Evolutionary conservation across 2,797 vertebrate species (phyloP).

Genomic region (Coregonus suidteri): DNA sequence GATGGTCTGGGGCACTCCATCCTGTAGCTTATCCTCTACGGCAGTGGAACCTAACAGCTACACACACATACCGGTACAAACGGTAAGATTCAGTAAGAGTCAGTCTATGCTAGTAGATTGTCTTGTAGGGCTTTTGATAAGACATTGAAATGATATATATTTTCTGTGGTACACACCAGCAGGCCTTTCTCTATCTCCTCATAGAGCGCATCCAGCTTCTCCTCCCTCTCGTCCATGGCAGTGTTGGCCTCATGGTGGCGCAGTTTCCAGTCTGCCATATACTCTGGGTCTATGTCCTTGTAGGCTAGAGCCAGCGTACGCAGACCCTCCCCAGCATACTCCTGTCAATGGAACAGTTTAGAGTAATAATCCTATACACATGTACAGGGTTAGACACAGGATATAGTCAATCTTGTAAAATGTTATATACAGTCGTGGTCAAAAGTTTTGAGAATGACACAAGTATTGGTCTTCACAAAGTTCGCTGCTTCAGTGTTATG

Average conservation of each 20-base stretch:
- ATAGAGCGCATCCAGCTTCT: conserved; percentile 79
- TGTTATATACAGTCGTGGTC: too few relatives aligned
- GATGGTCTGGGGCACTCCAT: conserved; percentile 90
- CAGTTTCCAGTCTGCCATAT: conserved; percentile 77
- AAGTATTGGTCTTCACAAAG: too few relatives aligned
- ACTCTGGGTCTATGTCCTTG: conserved; percentile 80
- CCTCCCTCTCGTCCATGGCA: conserved; percentile 80
- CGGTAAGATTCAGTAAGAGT: neutral
- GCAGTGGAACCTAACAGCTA: conserved; percentile 90
- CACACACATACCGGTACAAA: conserved; percentile 22
- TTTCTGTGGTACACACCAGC: conserved; percentile 69
- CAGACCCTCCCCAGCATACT: conserved; percentile 91
- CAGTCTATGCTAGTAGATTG: neutral
- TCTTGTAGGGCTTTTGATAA: neutral
- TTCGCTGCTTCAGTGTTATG: too few relatives aligned
- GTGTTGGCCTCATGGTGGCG: conserved; percentile 83
- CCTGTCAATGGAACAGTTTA: conserved; percentile 64
- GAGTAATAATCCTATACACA: neutral
- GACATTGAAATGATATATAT: neutral
- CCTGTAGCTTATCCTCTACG: conserved; percentile 95
- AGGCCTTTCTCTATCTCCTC: conserved; percentile 91
- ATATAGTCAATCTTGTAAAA: neutral
- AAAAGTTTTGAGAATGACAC: too few relatives aligned
- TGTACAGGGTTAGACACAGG: neutral
- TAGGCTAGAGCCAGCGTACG: conserved; percentile 89